phyloP scores from a whole-genome alignment of 2,888 invertebrate species.

The Theodoxus fluviatilis region DNA sequence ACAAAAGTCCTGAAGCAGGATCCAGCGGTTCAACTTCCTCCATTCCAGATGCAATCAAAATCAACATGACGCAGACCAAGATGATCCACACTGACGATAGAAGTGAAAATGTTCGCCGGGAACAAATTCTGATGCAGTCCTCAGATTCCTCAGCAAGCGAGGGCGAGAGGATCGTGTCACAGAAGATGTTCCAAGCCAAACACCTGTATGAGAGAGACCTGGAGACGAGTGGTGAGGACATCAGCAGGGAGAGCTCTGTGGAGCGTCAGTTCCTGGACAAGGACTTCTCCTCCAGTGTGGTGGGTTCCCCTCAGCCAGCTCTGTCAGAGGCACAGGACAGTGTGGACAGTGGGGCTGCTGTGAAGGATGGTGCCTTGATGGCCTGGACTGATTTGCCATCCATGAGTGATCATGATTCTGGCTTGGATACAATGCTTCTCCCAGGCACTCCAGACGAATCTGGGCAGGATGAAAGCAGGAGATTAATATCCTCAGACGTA shows the following conservation, averaged over 20 bases:
- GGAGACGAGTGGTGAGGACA: slow-evolving; percentile 29
- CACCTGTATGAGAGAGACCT: slow-evolving; percentile 36
- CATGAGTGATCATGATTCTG: too few relatives aligned
- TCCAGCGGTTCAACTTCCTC: background rate
- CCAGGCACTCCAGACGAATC: too few relatives aligned
- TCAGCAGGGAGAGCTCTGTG: slow-evolving; percentile 35
- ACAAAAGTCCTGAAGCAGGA: slow-evolving; percentile 1
- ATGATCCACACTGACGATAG: slow-evolving; percentile 40
- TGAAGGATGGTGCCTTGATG: too few relatives aligned
- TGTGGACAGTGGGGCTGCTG: too few relatives aligned
- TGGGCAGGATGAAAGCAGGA: too few relatives aligned
- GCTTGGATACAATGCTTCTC: too few relatives aligned
- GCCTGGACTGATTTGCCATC: too few relatives aligned
- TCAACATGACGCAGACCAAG: slow-evolving; percentile 44
- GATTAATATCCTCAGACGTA: too few relatives aligned
- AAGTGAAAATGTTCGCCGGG: slow-evolving; percentile 35
- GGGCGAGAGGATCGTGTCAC: slow-evolving; percentile 32
- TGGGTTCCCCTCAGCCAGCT: too few relatives aligned
- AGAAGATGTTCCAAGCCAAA: slow-evolving; percentile 32
- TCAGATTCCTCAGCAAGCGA: too few relatives aligned
- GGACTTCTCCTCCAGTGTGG: slow-evolving; percentile 26
- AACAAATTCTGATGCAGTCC: slow-evolving; percentile 38
- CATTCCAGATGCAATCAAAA: slow-evolving; percentile 47
- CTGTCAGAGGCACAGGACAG: too few relatives aligned
- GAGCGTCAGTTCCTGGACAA: slow-evolving; percentile 32